Evolutionary conservation across 1,140 invertebrate genomes (phyloP).

Genomic region (Ptiloglossa arizonensis): DNA sequence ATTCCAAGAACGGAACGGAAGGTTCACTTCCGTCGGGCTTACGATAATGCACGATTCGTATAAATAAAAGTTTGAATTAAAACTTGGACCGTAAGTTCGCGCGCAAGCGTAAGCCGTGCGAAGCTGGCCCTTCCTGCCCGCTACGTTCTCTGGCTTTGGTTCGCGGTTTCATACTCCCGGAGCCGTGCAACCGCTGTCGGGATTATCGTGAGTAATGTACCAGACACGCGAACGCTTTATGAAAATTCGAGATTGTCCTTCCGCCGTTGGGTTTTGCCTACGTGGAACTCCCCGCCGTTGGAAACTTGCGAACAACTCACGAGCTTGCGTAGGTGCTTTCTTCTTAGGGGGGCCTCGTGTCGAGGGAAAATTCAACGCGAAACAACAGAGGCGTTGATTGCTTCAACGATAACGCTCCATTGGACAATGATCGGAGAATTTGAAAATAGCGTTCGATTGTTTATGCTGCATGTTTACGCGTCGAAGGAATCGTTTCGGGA

Average conservation of each 20-base stretch:
- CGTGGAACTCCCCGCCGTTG: neutral
- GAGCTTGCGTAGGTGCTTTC: constrained; percentile 4
- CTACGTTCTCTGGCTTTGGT: constrained; percentile 28
- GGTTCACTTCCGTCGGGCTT: constrained; percentile 22
- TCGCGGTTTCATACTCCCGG: constrained; percentile 51
- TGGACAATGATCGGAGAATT: too few relatives aligned
- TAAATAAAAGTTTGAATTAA: constrained; percentile 68
- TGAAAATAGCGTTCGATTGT: too few relatives aligned
- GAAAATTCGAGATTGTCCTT: constrained; percentile 62
- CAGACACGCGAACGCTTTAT: constrained; percentile 58
- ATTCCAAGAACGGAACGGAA: too few relatives aligned
- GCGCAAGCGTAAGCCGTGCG: constrained; percentile 25
- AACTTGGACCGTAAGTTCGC: constrained; percentile 59
- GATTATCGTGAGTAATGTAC: constrained; percentile 64
- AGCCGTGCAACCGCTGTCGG: constrained; percentile 38
- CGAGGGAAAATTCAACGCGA: constrained; percentile 24
- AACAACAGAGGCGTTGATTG: constrained; percentile 10
- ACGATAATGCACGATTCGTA: constrained; percentile 57
- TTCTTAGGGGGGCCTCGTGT: constrained; percentile 8
- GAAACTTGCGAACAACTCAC: constrained; percentile 10
- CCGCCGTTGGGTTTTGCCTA: constrained; percentile 24
- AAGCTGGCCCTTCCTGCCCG: neutral
- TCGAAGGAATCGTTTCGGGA: neutral
- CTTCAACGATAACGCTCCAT: constrained; percentile 13
- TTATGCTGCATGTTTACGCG: too few relatives aligned